Base-by-base conservation (phyloP, 1,140 invertebrate genomes). In the Octopus sinensis region DNA sequence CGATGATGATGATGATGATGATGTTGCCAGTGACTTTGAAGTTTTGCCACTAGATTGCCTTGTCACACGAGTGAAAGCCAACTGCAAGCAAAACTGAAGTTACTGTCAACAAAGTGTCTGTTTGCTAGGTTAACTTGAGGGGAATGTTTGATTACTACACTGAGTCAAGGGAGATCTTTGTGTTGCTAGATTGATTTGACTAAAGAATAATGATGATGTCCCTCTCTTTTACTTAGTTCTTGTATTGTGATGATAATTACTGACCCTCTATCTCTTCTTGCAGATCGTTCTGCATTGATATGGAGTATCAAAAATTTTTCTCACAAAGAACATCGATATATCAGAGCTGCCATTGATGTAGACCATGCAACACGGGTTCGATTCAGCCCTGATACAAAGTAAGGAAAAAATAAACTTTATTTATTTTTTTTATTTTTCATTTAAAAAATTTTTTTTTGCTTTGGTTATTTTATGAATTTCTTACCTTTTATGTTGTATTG, bases 311-410 rank as follows among this genome's bases (percentile, higher is more conserved):
- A 94, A 86, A 94, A 96, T 84, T 93, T 96, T 78, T 90, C 88
- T 17, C 91, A 93, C 53, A 95, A 95, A 87, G 94, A 95, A 79
- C 91, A 91, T 86, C 92, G 91, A 84, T 90, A 93, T 10, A 90
- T 96, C 4, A 91, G 96, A 10, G 92, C 95, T 7, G 96, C 96
- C 90, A 93, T 97, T 52, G 95, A 96, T 85, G 95, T 94, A 85
- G 96, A 97, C 90, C 92, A 94, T 91, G 95, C 95, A 0, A 94
- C 93, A 4, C 92, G 93, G 82, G 92, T 97, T 13, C 93, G 93
- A 76, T 97, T 96, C 94, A 96, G 95, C 88, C 96, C 96, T 1
- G 96, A 97, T 91, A 94, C 93, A 52, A 96, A 95, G 91, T 91
- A 86, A 85, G 87, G 82, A 73, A 4, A 10, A 80, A 17, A 76